phyloP scores from a whole-genome alignment of 2,888 invertebrate genomes.

The Sialis lutaria region DNA sequence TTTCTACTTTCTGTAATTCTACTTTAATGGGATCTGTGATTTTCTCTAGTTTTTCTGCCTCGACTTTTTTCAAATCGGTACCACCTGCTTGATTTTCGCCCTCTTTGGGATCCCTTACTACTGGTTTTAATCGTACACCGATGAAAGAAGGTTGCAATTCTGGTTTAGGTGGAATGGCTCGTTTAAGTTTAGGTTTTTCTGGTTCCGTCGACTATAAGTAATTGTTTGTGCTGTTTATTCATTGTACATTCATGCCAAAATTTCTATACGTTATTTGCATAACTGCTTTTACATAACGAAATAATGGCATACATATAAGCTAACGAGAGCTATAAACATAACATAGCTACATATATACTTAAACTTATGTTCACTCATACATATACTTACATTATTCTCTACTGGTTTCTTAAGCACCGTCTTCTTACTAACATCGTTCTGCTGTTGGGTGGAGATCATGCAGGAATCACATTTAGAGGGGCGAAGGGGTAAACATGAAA shows the following conservation, averaged over 20 bases:
- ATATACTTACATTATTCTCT: no score
- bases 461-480: no score
- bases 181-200: conserved; percentile 22
- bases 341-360: no score
- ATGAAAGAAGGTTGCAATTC: conserved; percentile 36
- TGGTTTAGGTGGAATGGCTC: conserved; percentile 27
- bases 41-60: conserved; percentile 4
- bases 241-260: background rate
- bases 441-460: no score
- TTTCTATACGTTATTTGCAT: background rate
- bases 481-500: no score
- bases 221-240: background rate
- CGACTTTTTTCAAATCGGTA: background rate
- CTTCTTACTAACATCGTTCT: no score
- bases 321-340: no score
- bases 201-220: conserved; percentile 16
- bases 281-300: background rate
- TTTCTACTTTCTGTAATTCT: conserved; percentile 1
- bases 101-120: conserved; percentile 16
- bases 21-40: conserved; percentile 1
- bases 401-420: no score
- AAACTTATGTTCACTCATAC: no score
- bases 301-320: no score
- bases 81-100: background rate
- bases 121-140: conserved; percentile 41